These are phyloP conservation scores for Cephus spinipes DNA, from an alignment of 2,888 invertebrate genomes.

Conservation along the genomic window DNA sequence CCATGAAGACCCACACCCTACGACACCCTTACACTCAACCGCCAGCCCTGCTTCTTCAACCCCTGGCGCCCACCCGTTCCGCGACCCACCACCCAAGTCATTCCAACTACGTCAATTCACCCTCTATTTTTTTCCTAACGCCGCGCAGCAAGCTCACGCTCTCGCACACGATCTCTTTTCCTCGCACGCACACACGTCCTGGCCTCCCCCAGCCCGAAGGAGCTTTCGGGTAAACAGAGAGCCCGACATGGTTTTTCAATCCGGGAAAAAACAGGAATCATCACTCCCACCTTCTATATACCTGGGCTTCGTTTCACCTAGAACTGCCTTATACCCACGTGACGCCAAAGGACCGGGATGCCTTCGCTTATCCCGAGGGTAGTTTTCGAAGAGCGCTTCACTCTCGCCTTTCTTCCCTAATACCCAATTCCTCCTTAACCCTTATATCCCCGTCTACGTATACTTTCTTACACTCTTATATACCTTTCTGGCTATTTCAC, in stretches of 20 bases:
- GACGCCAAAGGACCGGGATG: background rate
- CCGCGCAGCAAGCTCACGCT: slow-evolving; percentile 11
- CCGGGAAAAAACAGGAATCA: slow-evolving; percentile 24
- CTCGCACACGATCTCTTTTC: slow-evolving; percentile 10
- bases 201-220: slow-evolving; percentile 13
- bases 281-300: slow-evolving; percentile 11
- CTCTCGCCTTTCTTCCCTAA: background rate
- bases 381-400: background rate
- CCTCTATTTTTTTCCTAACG: slow-evolving; percentile 42
- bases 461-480: background rate
- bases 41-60: slow-evolving; percentile 37
- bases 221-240: slow-evolving; percentile 21
- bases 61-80: slow-evolving; percentile 22
- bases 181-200: slow-evolving; percentile 15
- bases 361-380: background rate
- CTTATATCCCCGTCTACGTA: background rate
- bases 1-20: slow-evolving; percentile 35
- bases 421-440: background rate
- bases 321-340: background rate
- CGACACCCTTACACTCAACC: slow-evolving; percentile 35
- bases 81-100: slow-evolving; percentile 24
- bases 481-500: no score
- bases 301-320: background rate
- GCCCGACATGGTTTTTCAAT: slow-evolving; percentile 51
- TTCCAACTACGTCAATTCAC: slow-evolving; percentile 47